Base-by-base conservation (phyloP, 2,113 vertebrate species). In the Drymodes brunneopygia region DNA sequence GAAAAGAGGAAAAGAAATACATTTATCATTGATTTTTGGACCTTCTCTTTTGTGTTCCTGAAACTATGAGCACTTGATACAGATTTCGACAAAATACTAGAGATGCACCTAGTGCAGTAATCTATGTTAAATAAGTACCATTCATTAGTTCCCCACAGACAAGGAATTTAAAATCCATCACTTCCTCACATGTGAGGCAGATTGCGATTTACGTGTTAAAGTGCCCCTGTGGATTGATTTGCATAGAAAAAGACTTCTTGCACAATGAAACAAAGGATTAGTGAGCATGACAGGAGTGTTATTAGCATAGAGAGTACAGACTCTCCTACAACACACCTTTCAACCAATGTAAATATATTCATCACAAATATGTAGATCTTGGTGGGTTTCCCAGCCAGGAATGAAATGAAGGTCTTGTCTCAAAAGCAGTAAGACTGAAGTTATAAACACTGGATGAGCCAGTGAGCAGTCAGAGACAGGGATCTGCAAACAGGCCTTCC, bases 141-240 rank as follows among this genome's bases (percentile, higher is more conserved):
- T 95, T 97, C 91, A 88, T 97, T 93, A 82, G 94, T 90, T 97
- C 90, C 95, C 94, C 50, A 96, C 78, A 96, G 94, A 96, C 54
- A 90, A 95, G 81, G 86, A 97, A 96, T 94, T 96, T 93, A 90
- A 98, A 98, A 98, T 92, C 97, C 85, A 78, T 97, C 82, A 93
- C 72, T 92, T 94, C 95, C 81, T 95, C 94, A 95, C 92, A 94
- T 78, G 65, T 92, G 91, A 97, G 92, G 81, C 93, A 98, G 97
- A 97, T 96, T 97, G 94, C 15, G 82, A 98, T 98, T 98, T 97
- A 97, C 97, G 96, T 97, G 97, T 97, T 97, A 95, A 97, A 98
- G 95, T 97, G 67, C 93, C 93, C 92, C 96, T 79, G 92, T 94
- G 95, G 91, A 86, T 97, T 97, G 73, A 98, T 98, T 98, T 97